Conservation (phyloP, 2,113 vertebrate species). For the Ammodramus savannarum region DNA sequence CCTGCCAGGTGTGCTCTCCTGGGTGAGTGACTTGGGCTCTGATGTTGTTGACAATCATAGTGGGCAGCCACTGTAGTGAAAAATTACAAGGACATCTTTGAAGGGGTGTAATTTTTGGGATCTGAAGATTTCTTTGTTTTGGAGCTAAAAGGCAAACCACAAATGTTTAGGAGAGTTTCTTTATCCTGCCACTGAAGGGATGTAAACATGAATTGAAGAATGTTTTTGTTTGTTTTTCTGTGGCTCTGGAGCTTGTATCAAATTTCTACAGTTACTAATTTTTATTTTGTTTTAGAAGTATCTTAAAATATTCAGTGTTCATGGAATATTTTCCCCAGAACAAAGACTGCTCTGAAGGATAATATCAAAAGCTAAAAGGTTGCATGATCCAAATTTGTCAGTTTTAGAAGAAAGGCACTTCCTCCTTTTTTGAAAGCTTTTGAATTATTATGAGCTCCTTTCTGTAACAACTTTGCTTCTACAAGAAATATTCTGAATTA, state of each 20-base stretch:
- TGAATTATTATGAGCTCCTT: background rate
- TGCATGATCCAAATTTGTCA: background rate
- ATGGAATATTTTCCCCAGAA: conserved; percentile 1
- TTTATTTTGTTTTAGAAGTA: background rate
- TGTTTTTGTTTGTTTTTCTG: background rate
- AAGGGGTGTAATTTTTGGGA: background rate
- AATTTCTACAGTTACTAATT: background rate
- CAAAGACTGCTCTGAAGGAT: background rate
- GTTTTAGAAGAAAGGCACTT: conserved; percentile 20
- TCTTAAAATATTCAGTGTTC: background rate
- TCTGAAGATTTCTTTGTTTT: background rate
- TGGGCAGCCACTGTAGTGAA: background rate
- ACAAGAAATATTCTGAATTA: conserved; percentile 43
- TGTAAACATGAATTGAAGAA: background rate
- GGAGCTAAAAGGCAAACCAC: background rate
- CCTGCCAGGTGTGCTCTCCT: background rate
- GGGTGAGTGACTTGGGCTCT: background rate
- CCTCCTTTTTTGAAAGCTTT: background rate
- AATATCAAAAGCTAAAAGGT: background rate
- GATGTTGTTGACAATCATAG: background rate
- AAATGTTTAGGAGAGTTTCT: background rate
- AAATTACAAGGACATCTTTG: background rate
- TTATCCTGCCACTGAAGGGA: background rate
- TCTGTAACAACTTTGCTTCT: background rate
- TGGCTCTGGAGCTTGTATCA: background rate